Base-by-base conservation (phyloP, 1,140 invertebrate species). In the Drosophila sucinea region DNA sequence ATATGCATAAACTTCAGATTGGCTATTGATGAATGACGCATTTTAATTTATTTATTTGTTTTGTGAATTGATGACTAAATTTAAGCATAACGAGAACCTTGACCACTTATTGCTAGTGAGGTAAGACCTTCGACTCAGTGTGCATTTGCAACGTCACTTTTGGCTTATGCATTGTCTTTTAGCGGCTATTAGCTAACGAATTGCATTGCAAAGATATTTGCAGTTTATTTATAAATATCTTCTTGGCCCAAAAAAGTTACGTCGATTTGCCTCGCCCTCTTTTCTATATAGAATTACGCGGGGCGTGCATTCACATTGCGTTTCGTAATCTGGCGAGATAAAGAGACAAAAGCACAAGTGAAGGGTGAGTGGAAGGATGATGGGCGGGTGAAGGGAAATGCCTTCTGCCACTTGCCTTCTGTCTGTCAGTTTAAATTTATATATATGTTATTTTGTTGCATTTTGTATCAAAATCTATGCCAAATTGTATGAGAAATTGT, bases 211-310 rank as follows among this genome's bases (percentile, higher is more conserved):
- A 38, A 38, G n/a, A 25, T 58, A 58, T 58, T 35, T 58, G 35
- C n/a, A 58, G 33, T 58, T 58, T 58, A 58, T 58, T 58, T 58
- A 58, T 58, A 35, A 35, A 10, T 58, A 58, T 33, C 44, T 51
- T 51, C 44, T 58, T 58, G 33, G 56, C 56, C 32, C 44, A 7
- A 38, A 38, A 58, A 57, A 23, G 29, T 57, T 32, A 35, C 55
- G 32, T 33, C 55, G 35, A 10, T 57, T 27, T 51, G 7, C 44
- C 44, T 23, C 4, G 0, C 1, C 3, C 44, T 23, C 17, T 35
- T 38, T 38, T 58, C 56, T 58, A 58, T 23, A 58, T 58, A 58
- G 33, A 58, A 58, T 51, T 51, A 51, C 44, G 44, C 44, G 44
- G 44, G 44, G 44, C 44, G 44, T 51, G 23, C 27, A 51, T 27